Conservation (phyloP, 2,888 invertebrate species). For the Flexamia atlantica region DNA sequence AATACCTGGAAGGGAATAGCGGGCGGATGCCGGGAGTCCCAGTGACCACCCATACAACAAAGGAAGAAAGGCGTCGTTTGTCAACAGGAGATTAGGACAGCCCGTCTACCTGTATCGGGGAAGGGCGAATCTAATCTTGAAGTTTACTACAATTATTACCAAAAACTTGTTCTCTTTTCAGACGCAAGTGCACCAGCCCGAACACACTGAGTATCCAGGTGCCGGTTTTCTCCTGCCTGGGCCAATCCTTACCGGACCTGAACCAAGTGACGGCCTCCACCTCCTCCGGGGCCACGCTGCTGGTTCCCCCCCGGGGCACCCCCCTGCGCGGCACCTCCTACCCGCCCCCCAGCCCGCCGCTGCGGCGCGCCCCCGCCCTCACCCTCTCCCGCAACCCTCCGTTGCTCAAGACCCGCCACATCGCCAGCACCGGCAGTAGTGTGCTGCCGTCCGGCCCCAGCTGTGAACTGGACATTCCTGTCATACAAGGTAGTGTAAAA, state of each 20-base stretch:
- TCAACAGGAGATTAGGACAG: no score
- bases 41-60: no score
- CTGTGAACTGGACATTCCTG: constrained; percentile 76
- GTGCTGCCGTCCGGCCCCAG: constrained; percentile 71
- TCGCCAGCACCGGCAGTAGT: constrained; percentile 75
- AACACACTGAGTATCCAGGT: constrained; percentile 88
- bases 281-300: constrained; percentile 75
- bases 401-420: constrained; percentile 87
- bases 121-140: no score
- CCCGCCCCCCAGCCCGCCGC: constrained; percentile 86
- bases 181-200: constrained; percentile 78
- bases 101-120: no score
- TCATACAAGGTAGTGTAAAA: constrained; percentile 75
- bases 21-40: no score
- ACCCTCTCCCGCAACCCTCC: constrained; percentile 87
- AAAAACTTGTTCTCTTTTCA: no score
- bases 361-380: constrained; percentile 79
- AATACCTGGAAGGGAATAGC: no score
- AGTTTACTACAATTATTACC: no score
- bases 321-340: constrained; percentile 83
- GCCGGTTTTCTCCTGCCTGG: constrained; percentile 79
- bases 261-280: constrained; percentile 76
- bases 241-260: constrained; percentile 90
- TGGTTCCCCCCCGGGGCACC: constrained; percentile 75
- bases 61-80: no score